Percentiles rank a stretch among this genome's conserved stretches.
Conservation (phyloP, 2,113 vertebrate genomes). For the Eupsittula cactorum region DNA sequence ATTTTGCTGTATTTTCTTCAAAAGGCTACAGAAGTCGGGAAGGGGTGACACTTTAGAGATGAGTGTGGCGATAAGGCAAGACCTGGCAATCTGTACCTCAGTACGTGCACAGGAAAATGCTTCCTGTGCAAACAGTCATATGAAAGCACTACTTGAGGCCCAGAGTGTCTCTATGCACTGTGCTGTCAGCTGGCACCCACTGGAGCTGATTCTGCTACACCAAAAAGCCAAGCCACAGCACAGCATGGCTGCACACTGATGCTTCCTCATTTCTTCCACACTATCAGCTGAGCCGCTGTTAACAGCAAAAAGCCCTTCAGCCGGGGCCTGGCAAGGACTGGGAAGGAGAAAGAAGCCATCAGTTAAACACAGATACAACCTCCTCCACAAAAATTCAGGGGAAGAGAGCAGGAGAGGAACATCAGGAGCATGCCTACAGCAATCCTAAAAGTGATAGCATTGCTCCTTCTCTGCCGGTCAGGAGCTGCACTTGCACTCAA, state of each 20-base stretch:
- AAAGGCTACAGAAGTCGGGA: not conserved
- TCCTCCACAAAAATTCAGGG: not conserved
- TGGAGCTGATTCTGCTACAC: not conserved
- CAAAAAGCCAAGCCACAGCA: not conserved
- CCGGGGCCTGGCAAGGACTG: not conserved
- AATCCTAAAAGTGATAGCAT: not conserved
- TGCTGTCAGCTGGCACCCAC: not conserved
- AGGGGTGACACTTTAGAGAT: not conserved
- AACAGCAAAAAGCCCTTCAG: not conserved
- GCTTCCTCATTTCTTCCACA: not conserved
- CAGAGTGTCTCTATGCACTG: not conserved
- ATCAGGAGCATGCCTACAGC: not conserved
- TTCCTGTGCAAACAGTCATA: not conserved
- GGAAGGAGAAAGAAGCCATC: not conserved
- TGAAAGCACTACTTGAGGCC: not conserved
- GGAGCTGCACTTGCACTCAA: not conserved
- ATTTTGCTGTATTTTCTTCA: constrained; percentile 6
- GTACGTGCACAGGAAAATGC: not conserved
- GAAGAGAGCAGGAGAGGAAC: not conserved
- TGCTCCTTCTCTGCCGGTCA: not conserved
- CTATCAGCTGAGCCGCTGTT: accelerated
- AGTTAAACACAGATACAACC: not conserved
- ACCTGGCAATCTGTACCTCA: not conserved
- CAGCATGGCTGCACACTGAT: accelerated
- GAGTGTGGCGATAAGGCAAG: not conserved